These are phyloP conservation scores for Pseudopleuronectes americanus DNA, from an alignment of 2,797 vertebrate genomes.

Conservation along the genomic window DNA sequence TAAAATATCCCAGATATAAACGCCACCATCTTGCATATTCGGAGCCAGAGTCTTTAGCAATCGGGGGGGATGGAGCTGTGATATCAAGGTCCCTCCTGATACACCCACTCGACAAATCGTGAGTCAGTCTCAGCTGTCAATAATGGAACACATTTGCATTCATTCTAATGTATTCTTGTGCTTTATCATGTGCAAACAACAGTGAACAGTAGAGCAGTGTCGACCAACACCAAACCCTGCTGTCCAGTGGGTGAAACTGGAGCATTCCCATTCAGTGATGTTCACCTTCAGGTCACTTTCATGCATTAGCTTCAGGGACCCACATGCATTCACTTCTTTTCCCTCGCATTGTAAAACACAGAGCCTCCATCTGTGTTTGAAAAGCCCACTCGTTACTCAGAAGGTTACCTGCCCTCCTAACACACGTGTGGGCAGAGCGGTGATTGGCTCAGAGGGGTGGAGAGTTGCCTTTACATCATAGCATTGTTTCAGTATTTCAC, in stretches of 20 bases:
- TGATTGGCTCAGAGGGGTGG: slow-evolving; percentile 22
- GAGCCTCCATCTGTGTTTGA: slow-evolving; percentile 30
- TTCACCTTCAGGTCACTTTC: slow-evolving; percentile 11
- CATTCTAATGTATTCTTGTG: not conserved
- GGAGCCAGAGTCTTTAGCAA: no score
- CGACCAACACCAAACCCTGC: not conserved
- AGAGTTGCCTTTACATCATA: slow-evolving; percentile 18
- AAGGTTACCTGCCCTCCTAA: slow-evolving; percentile 31
- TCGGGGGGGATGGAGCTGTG: no score
- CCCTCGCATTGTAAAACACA: slow-evolving; percentile 14
- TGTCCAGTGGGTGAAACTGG: not conserved
- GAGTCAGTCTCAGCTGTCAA: no score
- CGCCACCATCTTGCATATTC: not conserved
- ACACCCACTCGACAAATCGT: no score
- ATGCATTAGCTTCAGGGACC: slow-evolving; percentile 14
- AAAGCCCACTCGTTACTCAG: slow-evolving; percentile 22
- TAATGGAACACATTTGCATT: not conserved
- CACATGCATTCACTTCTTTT: slow-evolving; percentile 23
- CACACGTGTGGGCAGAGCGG: slow-evolving; percentile 21
- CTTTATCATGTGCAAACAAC: not conserved
- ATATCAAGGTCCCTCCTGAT: no score
- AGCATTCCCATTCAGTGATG: slow-evolving; percentile 4
- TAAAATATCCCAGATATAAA: no score
- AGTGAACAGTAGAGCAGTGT: not conserved
- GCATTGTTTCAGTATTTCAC: no score